Evolutionary conservation across 2,113 vertebrate species (phyloP).

Genomic region (Passer domesticus): DNA sequence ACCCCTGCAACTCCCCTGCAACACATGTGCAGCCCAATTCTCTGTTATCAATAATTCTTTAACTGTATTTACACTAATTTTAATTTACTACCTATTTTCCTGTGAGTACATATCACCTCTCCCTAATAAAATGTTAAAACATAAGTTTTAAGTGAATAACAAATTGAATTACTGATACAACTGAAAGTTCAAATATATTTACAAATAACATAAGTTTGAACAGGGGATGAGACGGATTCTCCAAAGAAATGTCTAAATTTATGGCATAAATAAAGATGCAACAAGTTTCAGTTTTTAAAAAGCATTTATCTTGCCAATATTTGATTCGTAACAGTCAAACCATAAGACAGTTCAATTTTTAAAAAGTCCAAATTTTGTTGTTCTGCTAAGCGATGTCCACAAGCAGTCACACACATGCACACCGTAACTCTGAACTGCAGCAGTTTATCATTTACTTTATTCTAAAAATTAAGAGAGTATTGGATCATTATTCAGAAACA

Average conservation of each 20-base stretch:
- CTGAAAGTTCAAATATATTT: not conserved
- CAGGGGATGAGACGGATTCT: not conserved
- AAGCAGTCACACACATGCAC: not conserved
- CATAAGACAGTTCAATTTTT: not conserved
- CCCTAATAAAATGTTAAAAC: not conserved
- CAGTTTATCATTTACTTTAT: not conserved
- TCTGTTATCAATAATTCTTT: not conserved
- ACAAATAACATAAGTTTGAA: not conserved
- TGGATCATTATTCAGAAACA: not conserved
- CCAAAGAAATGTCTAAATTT: not conserved
- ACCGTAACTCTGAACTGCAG: not conserved
- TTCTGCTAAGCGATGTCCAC: not conserved
- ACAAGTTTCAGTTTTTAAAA: not conserved
- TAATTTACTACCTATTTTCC: not conserved
- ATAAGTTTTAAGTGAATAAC: not conserved
- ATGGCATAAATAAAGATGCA: not conserved
- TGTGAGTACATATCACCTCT: not conserved
- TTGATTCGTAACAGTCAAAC: not conserved
- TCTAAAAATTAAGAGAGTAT: not conserved
- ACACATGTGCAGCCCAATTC: not conserved
- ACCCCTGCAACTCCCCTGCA: not conserved
- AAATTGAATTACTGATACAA: not conserved
- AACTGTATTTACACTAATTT: not conserved
- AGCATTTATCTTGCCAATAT: not conserved
- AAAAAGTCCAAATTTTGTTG: not conserved